A percentile compares a stretch with the other conserved stretches of the same genome.
These are phyloP conservation scores for Parauchenoglanis punctatus DNA, from an alignment of 2,797 vertebrate genomes.

Conservation along the genomic window DNA sequence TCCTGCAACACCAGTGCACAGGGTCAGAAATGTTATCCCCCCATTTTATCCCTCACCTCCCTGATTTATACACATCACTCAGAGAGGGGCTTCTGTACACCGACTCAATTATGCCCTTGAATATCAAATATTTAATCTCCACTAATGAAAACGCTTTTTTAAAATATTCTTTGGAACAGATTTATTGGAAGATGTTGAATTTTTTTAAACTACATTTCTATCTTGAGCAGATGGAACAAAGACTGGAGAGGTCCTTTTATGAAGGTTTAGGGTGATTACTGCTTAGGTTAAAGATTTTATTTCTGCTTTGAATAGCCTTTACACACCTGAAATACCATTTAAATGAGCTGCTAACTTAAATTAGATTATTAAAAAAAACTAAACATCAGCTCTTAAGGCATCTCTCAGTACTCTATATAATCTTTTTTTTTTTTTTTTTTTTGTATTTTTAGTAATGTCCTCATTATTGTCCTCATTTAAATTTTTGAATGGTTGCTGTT, in stretches of 20 bases:
- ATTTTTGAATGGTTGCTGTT: background rate
- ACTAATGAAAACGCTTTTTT: slow-evolving; percentile 9
- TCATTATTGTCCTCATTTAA: background rate
- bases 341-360: background rate
- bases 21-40: slow-evolving; percentile 33
- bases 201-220: background rate
- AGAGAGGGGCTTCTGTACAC: slow-evolving; percentile 13
- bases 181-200: background rate
- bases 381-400: background rate
- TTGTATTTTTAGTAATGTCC: background rate
- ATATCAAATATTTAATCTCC: slow-evolving; percentile 1
- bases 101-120: background rate
- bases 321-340: slow-evolving; percentile 3
- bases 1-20: slow-evolving; percentile 57
- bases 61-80: slow-evolving; percentile 3
- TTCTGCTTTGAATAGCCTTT: background rate
- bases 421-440: no score
- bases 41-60: background rate
- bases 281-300: background rate
- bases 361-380: background rate
- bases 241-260: background rate
- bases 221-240: background rate
- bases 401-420: background rate
- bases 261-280: slow-evolving; percentile 8
- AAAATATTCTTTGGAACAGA: background rate